These are phyloP conservation scores for Hemichromis elongatus DNA, from an alignment of 2,113 vertebrate genomes.

Conservation along the genomic window DNA sequence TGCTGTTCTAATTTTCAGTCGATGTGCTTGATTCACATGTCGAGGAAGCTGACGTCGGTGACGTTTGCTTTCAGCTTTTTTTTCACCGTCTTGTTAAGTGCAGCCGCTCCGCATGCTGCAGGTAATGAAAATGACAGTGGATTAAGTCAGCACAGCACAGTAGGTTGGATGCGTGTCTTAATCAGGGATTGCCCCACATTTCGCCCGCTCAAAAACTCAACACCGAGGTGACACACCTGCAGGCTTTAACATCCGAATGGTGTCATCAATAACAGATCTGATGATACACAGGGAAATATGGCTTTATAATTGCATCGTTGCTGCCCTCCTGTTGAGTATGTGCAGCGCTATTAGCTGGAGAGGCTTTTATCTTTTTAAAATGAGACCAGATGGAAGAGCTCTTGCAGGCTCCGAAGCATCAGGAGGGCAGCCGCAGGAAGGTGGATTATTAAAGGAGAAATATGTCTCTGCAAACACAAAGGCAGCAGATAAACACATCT, in stretches of 20 bases:
- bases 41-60: neutral
- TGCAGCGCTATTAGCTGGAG: neutral
- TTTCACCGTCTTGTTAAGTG: constrained; percentile 18
- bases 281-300: neutral
- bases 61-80: neutral
- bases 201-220: neutral
- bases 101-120: constrained; percentile 4
- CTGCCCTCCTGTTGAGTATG: neutral
- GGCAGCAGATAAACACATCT: neutral
- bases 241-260: constrained; percentile 2
- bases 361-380: constrained; percentile 39
- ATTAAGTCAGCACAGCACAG: constrained; percentile 45
- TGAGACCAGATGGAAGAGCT: constrained; percentile 14
- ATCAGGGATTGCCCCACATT: constrained; percentile 71
- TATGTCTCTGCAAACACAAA: neutral
- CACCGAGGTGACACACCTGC: constrained; percentile 56
- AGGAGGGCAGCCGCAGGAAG: constrained; percentile 4
- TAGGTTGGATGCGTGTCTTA: constrained; percentile 37
- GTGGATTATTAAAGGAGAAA: neutral
- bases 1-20: constrained; percentile 17
- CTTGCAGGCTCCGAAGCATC: constrained; percentile 1
- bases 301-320: neutral
- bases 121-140: constrained; percentile 60
- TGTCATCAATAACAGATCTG: constrained; percentile 27
- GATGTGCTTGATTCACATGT: constrained; percentile 14